Percentiles rank a stretch among this genome's conserved stretches.
Conservation (phyloP, 2,888 invertebrate genomes). For the Drosophila subquinaria region DNA sequence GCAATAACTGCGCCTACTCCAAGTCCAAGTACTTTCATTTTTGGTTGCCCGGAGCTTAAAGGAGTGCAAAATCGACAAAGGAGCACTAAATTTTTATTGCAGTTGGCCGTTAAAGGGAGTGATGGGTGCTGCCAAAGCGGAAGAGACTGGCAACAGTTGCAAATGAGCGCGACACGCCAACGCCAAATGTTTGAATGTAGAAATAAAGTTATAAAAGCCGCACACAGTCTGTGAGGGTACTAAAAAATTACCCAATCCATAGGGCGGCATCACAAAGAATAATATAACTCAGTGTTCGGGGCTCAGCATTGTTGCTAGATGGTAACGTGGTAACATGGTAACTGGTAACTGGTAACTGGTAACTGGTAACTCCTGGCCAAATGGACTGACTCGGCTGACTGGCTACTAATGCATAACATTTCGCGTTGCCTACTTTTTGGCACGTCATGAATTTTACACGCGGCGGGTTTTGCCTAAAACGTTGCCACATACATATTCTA, state of each 20-base stretch:
- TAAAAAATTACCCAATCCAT: conserved; percentile 48
- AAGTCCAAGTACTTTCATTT: conserved; percentile 31
- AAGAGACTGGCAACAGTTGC: conserved; percentile 57
- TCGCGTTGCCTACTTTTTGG: conserved; percentile 63
- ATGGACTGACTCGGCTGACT: conserved; percentile 29
- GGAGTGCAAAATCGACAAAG: conserved; percentile 75
- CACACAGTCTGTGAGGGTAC: conserved; percentile 54
- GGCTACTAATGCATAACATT: conserved; percentile 75
- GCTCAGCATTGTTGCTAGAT: conserved; percentile 30
- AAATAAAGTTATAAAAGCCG: conserved; percentile 77
- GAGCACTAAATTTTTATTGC: conserved; percentile 76
- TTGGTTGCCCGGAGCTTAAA: conserved; percentile 38
- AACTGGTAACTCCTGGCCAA: conserved; percentile 23
- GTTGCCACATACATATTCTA: conserved; percentile 25
- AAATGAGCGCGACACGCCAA: conserved; percentile 74
- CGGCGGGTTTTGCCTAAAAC: conserved; percentile 38
- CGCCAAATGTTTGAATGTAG: conserved; percentile 30
- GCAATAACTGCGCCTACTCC: conserved; percentile 33
- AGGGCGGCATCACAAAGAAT: conserved; percentile 58
- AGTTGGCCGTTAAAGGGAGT: conserved; percentile 14
- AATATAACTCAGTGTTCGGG: conserved; percentile 29
- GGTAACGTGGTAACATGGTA: conserved; percentile 11
- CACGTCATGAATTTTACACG: conserved; percentile 77
- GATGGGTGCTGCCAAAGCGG: conserved; percentile 1
- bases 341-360: conserved; percentile 19